phyloP scores from a whole-genome alignment of 2,888 invertebrate species.

The Stenurella melanura region DNA sequence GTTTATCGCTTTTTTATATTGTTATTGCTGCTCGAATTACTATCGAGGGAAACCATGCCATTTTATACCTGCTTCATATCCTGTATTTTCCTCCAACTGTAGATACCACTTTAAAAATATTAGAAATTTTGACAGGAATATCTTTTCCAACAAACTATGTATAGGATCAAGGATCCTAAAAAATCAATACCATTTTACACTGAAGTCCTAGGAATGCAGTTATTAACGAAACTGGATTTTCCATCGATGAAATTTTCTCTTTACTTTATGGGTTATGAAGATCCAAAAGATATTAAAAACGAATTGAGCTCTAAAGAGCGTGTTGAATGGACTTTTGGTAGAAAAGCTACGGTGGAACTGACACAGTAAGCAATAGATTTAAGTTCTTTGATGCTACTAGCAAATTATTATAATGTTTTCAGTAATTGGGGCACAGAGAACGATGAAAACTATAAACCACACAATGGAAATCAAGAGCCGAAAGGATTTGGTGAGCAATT shows the following conservation, averaged over 20 bases:
- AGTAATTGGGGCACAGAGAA: slow-evolving; percentile 97
- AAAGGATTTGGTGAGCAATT: slow-evolving; percentile 83
- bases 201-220: slow-evolving; percentile 91
- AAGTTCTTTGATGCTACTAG: background rate
- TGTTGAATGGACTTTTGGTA: slow-evolving; percentile 85
- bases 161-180: slow-evolving; percentile 93
- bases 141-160: slow-evolving; percentile 98
- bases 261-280: slow-evolving; percentile 94
- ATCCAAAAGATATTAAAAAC: slow-evolving; percentile 79
- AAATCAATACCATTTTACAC: slow-evolving; percentile 93
- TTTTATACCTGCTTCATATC: no score
- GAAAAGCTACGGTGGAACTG: slow-evolving; percentile 91
- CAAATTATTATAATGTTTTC: slow-evolving; percentile 67
- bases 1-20: no score
- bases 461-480: slow-evolving; percentile 93
- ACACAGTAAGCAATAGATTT: slow-evolving; percentile 84
- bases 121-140: slow-evolving; percentile 80
- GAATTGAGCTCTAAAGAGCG: slow-evolving; percentile 79
- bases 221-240: slow-evolving; percentile 92
- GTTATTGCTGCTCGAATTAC: no score
- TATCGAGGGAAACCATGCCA: no score
- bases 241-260: slow-evolving; percentile 91
- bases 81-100: background rate
- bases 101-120: background rate
- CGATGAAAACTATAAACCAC: slow-evolving; percentile 85